Base-by-base conservation (phyloP, 2,888 invertebrate species). In the Lycocerus yunnanus region DNA sequence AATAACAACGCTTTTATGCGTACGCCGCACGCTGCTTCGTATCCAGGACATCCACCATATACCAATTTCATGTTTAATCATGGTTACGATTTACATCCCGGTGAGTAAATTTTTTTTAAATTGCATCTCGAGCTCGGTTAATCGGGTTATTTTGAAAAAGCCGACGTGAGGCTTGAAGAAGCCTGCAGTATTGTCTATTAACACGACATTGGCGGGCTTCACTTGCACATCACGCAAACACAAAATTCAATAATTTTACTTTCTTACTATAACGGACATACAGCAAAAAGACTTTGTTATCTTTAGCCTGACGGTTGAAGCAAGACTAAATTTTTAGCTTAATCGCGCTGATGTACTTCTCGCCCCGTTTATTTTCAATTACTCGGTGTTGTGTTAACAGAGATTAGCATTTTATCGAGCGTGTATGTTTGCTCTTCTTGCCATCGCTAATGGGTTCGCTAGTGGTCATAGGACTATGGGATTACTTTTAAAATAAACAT, bases 281-380 rank as follows among this genome's bases (percentile, higher is more conserved):
- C n/a, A n/a, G n/a, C n/a, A n/a, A n/a, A n/a, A n/a, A n/a, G n/a
- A n/a, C n/a, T n/a, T n/a, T 27, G 27, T 27, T 27, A 27, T 27
- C 27, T 27, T 27, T 27, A 6, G 27, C 4, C 3, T 27, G 27
- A 66, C 21, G 66, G 66, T 10, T 14, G 20, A 24, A 3, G 27
- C 27, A 27, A 27, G 27, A 27, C 27, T 27, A 20, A 74, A 65
- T 74, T 74, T 74, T 74, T 74, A 67, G 74, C 71, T 69, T 69
- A 74, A 74, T 74, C 74, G 68, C 74, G 74, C 68, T 27, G 74
- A 16, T 66, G 74, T 71, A 69, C 66, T 68, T 63, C 63, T 63
- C 70, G 16, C 72, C 75, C 75, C 78, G 83, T 84, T 84, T 84
- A 81, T 83, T 84, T 84, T 84, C 83, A 83, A 84, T 84, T 84